A percentile compares a stretch with the other conserved stretches of the same genome.
Evolutionary conservation across 35 echinoderm and acorn worm species (phyloP).

Genomic region (Strongylocentrotus purpuratus): DNA sequence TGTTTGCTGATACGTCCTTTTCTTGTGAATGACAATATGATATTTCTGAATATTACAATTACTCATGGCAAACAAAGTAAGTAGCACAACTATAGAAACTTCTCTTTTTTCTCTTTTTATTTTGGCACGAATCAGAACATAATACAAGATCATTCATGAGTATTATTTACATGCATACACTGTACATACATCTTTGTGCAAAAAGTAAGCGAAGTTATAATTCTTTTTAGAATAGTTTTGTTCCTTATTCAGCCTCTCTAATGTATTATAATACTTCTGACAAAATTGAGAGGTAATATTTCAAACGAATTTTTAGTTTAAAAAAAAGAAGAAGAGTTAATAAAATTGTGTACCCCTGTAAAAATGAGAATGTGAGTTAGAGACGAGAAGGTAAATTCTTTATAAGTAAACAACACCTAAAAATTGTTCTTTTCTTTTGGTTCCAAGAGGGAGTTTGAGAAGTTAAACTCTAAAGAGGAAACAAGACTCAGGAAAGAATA

Average conservation of each 20-base stretch:
- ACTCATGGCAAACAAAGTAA: neutral
- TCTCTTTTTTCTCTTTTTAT: neutral
- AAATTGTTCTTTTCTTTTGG: too few species aligned
- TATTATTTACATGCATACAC: conserved; percentile 44
- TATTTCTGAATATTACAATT: neutral
- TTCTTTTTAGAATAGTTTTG: neutral
- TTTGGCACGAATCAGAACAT: conserved; percentile 48
- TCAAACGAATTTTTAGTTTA: too few species aligned
- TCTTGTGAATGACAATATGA: too few species aligned
- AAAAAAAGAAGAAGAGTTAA: too few species aligned
- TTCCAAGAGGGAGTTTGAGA: neutral
- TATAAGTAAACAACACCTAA: too few species aligned
- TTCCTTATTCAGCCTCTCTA: neutral
- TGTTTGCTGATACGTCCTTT: too few species aligned
- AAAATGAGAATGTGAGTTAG: too few species aligned
- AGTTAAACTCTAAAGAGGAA: neutral
- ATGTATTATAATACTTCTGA: neutral
- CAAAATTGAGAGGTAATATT: neutral
- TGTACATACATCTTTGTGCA: neutral
- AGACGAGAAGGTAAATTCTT: too few species aligned
- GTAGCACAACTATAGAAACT: neutral
- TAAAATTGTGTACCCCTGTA: too few species aligned
- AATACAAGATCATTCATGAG: conserved; percentile 37
- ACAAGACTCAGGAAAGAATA: neutral
- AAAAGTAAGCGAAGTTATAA: neutral